Evolutionary conservation across 1,140 invertebrate genomes (phyloP), one percentile per base, ranked within the genome.

Genomic region (Drosophila kikkawai): DNA sequence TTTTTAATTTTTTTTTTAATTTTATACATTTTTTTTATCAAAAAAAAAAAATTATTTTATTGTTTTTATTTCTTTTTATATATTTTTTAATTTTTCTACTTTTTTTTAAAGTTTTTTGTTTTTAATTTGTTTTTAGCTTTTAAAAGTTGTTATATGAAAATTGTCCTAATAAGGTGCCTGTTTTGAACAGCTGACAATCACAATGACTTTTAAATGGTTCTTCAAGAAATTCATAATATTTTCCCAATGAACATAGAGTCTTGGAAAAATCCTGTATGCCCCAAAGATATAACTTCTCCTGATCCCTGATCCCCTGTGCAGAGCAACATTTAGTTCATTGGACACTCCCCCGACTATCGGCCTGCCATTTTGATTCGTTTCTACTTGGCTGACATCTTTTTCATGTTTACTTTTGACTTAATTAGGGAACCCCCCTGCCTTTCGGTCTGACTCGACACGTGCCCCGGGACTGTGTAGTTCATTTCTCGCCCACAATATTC

Each of bases 331-430:
- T 78, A 53, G 79, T 75, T 75, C 77, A 75, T 48, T 75, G 68
- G 51, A 45, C 64, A 32, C 39, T 39, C 51, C 15, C n/a, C 6
- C 0, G 50, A 11, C 34, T 15, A 26, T 26, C 63, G 65, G 67
- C 34, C 64, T 70, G 64, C 50, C 65, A 75, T 66, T 83, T 73
- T 71, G 81, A 83, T 71, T 67, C 65, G 57, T 68, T 79, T 76
- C 70, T 83, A 69, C 70, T 75, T 82, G 47, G 45, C 70, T 67
- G 60, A 80, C 76, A 73, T 87, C 50, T 82, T 82, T 86, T 79
- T 79, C 53, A 85, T 82, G 75, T 82, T 82, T 86, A 87, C 83
- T 80, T 74, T 74, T 69, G 51, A 81, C 70, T 87, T 87, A 86
- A 86, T 86, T 86, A 87, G 75, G 56, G 26, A 56, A 42, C 34